Percentiles rank a stretch among this genome's conserved stretches.
phyloP scores from a whole-genome alignment of 2,113 vertebrate species.

The Nansenia antarctica region DNA sequence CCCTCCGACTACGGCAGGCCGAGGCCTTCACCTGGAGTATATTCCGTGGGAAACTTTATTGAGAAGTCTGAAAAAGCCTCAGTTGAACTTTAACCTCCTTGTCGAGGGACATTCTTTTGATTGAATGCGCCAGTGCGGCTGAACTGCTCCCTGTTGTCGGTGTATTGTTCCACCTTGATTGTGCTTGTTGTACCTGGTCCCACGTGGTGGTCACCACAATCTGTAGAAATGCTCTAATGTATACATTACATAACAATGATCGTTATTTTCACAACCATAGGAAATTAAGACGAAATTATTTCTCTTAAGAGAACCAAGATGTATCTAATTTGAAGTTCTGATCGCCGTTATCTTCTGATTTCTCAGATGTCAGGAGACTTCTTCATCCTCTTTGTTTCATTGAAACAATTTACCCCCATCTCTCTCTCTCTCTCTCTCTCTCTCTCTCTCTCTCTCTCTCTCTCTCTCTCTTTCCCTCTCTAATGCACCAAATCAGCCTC shows the following conservation, averaged over 20 bases:
- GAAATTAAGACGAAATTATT: not conserved
- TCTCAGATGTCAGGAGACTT: slow-evolving; percentile 39
- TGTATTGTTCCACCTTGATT: too few species aligned
- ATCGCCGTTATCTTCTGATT: slow-evolving; percentile 37
- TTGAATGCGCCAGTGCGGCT: too few species aligned
- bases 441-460: slow-evolving; percentile 22
- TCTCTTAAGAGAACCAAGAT: slow-evolving; percentile 16
- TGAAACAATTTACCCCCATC: slow-evolving; percentile 31
- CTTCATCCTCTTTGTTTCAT: slow-evolving; percentile 41
- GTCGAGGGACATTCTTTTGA: too few species aligned
- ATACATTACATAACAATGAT: not conserved
- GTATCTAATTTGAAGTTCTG: slow-evolving; percentile 43
- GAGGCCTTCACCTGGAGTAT: too few species aligned
- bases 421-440: slow-evolving; percentile 29
- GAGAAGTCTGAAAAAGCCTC: too few species aligned
- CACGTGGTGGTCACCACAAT: too few species aligned
- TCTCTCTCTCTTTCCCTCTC: slow-evolving; percentile 23
- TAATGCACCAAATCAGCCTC: slow-evolving; percentile 39
- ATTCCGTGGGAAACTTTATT: too few species aligned
- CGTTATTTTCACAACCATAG: not conserved
- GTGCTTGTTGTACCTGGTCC: too few species aligned
- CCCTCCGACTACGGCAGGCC: too few species aligned
- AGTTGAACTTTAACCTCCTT: too few species aligned
- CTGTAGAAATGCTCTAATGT: not conserved
- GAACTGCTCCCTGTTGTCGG: too few species aligned